Evolutionary conservation across 2,113 vertebrate genomes (phyloP).

Genomic region (Eudyptes chrysolophus): DNA sequence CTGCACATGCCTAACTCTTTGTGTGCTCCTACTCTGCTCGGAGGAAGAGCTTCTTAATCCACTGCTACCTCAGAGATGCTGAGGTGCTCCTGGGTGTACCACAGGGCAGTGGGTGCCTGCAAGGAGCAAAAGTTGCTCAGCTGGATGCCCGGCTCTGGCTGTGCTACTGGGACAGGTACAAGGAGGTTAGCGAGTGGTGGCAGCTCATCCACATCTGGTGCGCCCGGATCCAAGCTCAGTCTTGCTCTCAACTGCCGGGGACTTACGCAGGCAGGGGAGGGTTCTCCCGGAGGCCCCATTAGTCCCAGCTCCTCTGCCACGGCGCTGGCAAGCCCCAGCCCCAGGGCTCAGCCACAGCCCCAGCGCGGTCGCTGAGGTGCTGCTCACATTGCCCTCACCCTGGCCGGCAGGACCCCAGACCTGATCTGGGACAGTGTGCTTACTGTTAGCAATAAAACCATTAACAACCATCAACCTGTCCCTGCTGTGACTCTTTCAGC

Average conservation of each 20-base stretch:
- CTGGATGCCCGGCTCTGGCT: fast-evolving
- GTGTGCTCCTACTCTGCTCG: background rate
- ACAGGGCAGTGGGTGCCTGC: background rate
- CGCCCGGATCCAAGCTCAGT: background rate
- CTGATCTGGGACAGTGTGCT: background rate
- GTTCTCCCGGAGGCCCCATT: background rate
- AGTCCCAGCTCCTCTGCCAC: background rate
- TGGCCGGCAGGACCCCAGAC: background rate
- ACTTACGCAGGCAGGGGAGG: background rate
- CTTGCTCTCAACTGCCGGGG: fast-evolving
- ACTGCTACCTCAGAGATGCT: fast-evolving
- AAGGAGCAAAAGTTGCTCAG: background rate
- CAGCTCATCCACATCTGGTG: background rate
- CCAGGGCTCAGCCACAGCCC: no score
- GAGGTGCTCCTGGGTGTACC: fast-evolving
- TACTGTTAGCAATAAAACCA: background rate
- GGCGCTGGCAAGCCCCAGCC: background rate
- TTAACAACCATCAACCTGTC: background rate
- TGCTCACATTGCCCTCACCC: background rate
- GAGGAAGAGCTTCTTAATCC: background rate
- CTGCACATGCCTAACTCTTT: background rate
- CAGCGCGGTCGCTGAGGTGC: fast-evolving
- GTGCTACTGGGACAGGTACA: fast-evolving
- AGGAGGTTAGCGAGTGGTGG: background rate
- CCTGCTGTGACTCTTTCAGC: background rate